These are phyloP conservation scores for Epizoanthus illoricatus DNA, from an alignment of 92 coral and sea anemone species.

Conservation along the genomic window DNA sequence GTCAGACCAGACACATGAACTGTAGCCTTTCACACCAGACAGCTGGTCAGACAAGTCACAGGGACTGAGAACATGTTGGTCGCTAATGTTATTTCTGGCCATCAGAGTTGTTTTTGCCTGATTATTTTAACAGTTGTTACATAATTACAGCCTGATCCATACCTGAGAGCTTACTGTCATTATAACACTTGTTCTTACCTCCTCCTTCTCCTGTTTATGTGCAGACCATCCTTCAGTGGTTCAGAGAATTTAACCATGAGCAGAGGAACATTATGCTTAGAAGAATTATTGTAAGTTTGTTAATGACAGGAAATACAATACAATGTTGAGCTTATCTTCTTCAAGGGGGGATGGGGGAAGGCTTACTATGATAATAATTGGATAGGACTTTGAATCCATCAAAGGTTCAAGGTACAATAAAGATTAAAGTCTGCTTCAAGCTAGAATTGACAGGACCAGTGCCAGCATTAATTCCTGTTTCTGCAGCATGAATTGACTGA, in stretches of 20 bases:
- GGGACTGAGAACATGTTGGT: not conserved
- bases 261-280: slow-evolving; percentile 82
- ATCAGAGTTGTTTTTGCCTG: not conserved
- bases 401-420: too few relatives aligned
- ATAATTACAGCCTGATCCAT: not conserved
- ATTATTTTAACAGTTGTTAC: not conserved
- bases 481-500: too few relatives aligned
- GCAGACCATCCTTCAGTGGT: slow-evolving; percentile 79
- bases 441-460: too few relatives aligned
- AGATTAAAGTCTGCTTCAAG: too few relatives aligned
- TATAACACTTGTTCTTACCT: not conserved
- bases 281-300: slow-evolving; percentile 72
- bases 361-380: too few relatives aligned
- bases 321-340: too few relatives aligned
- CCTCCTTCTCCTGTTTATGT: not conserved
- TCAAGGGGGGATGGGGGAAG: too few relatives aligned
- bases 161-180: not conserved
- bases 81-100: not conserved
- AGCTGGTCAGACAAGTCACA: not conserved
- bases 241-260: slow-evolving; percentile 86
- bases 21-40: too few relatives aligned
- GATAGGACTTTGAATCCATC: too few relatives aligned
- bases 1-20: not conserved
- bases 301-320: not conserved
- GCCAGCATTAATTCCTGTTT: too few relatives aligned